Percentiles rank a stretch among this genome's conserved stretches.
phyloP scores from a whole-genome alignment of 2,113 vertebrate species.

The Ginglymostoma cirratum region DNA sequence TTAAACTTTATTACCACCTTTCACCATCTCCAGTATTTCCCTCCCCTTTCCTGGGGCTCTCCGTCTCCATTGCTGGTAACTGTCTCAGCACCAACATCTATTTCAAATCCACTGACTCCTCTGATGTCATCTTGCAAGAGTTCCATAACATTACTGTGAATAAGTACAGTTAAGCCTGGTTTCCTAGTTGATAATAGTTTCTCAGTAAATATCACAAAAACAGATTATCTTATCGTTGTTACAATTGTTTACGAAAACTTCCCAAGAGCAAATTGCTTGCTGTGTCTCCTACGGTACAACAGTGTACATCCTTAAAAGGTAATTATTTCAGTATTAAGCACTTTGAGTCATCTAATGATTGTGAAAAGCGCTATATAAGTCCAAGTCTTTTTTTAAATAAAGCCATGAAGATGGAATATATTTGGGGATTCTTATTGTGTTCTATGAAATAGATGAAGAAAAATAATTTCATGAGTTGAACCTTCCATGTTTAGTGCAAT shows the following conservation, averaged over 20 bases:
- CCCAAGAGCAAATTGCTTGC: background rate
- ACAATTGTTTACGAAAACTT: background rate
- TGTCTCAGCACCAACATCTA: no score
- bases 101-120: no score
- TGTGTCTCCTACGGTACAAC: no score
- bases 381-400: background rate
- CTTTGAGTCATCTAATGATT: background rate
- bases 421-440: background rate
- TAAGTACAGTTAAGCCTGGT: background rate
- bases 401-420: background rate
- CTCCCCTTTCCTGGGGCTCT: no score
- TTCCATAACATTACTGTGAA: background rate
- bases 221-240: background rate
- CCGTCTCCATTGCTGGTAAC: no score
- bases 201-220: background rate
- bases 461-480: background rate
- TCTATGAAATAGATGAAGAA: background rate
- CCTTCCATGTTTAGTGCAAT: background rate
- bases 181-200: background rate
- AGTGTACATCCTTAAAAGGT: background rate
- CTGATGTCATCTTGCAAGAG: background rate
- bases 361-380: background rate
- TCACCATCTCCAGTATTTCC: no score
- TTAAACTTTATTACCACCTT: no score
- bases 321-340: background rate